Conservation (phyloP, 1,140 invertebrate species). For the Tetraneura akinire region DNA sequence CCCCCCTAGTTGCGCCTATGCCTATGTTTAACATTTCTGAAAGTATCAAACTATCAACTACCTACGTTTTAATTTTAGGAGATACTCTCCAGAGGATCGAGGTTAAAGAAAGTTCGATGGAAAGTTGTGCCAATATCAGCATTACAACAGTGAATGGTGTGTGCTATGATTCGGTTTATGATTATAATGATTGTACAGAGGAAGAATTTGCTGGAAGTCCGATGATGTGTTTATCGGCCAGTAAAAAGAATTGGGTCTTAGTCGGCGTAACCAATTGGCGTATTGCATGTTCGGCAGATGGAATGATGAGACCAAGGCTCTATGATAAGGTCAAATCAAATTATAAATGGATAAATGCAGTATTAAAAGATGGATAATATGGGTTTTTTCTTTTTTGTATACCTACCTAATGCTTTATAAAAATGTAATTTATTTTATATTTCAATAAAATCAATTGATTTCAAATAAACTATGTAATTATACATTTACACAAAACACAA, state of each 20-base stretch:
- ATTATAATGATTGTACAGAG: slow-evolving; percentile 80
- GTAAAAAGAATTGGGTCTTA: slow-evolving; percentile 70
- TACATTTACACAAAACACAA: no score
- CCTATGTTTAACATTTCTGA: no score
- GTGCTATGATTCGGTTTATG: slow-evolving; percentile 78
- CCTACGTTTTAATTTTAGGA: slow-evolving; percentile 56
- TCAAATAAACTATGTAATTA: slow-evolving; percentile 6
- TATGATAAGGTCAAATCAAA: slow-evolving; percentile 80
- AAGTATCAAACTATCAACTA: no score
- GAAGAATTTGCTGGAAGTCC: slow-evolving; percentile 85
- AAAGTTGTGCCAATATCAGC: slow-evolving; percentile 79
- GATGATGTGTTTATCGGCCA: slow-evolving; percentile 72
- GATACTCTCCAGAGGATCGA: slow-evolving; percentile 78
- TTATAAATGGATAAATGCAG: slow-evolving; percentile 73
- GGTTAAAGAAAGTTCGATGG: slow-evolving; percentile 72
- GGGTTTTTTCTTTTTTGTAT: not conserved
- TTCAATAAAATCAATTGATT: no score
- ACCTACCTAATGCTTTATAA: not conserved
- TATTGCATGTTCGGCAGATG: slow-evolving; percentile 73
- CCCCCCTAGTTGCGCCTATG: no score
- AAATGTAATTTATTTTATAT: slow-evolving; percentile 11
- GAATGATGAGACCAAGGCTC: slow-evolving; percentile 73
- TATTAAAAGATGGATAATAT: slow-evolving; percentile 52
- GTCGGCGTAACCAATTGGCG: slow-evolving; percentile 78
- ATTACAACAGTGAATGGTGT: slow-evolving; percentile 78